Percentiles rank a stretch among this genome's conserved stretches.
These are phyloP conservation scores for Pemphigus obesinymphae DNA, from an alignment of 1,140 invertebrate species.

Conservation along the genomic window DNA sequence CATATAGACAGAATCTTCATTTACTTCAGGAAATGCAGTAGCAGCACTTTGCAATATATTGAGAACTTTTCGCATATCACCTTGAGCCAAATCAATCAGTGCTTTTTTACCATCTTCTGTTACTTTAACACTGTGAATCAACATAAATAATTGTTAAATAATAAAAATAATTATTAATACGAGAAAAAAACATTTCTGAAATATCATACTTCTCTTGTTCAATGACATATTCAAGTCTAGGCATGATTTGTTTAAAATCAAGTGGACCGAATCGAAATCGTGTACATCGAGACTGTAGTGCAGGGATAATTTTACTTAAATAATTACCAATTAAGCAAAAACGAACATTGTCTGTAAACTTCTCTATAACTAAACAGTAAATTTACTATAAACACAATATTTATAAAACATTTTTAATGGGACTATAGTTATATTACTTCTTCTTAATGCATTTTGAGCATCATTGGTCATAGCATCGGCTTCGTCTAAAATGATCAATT, in stretches of 20 bases:
- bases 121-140: constrained; percentile 67
- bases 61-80: constrained; percentile 97
- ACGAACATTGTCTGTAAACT: constrained; percentile 95
- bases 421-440: constrained; percentile 61
- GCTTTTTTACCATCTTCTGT: constrained; percentile 87
- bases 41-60: constrained; percentile 93
- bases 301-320: constrained; percentile 96
- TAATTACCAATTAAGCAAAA: constrained; percentile 99
- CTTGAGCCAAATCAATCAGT: constrained; percentile 79
- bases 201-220: constrained; percentile 72
- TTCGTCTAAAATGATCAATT: constrained; percentile 97
- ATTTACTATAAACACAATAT: not conserved
- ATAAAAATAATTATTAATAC: constrained; percentile 37
- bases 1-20: constrained; percentile 88
- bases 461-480: constrained; percentile 99
- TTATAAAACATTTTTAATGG: not conserved
- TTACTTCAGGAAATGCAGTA: constrained; percentile 78
- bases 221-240: constrained; percentile 81
- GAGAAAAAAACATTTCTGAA: constrained; percentile 37
- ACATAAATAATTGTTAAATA: not conserved
- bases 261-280: constrained; percentile 95
- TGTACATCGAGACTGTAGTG: constrained; percentile 95
- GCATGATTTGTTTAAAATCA: constrained; percentile 77
- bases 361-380: constrained; percentile 83
- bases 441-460: constrained; percentile 95